A percentile compares a stretch with the other conserved stretches of the same genome.
Conservation (phyloP, 2,888 invertebrate genomes). For the Thera obeliscata region DNA sequence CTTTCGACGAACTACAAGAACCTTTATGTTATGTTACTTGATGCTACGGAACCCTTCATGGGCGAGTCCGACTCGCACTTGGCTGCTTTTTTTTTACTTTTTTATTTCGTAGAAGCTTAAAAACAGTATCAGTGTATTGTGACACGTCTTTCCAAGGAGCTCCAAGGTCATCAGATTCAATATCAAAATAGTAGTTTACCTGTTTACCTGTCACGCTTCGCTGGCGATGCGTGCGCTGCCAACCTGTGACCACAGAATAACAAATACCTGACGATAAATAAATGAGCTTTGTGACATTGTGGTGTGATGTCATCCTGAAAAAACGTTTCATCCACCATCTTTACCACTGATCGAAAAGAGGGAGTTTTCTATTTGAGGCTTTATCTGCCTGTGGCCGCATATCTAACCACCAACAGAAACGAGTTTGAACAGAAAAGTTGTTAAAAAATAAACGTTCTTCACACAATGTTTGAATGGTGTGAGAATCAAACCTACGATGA, state of each 20-base stretch:
- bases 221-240: constrained; percentile 49
- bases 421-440: no score
- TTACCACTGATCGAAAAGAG: no score
- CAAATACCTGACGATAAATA: constrained; percentile 51
- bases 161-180: constrained; percentile 35
- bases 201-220: constrained; percentile 56
- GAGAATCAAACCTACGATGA: neutral
- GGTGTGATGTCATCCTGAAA: constrained; percentile 37
- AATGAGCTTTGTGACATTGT: constrained; percentile 68
- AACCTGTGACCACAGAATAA: constrained; percentile 31
- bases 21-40: no score
- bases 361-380: no score
- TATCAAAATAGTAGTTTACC: constrained; percentile 40
- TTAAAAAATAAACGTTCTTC: neutral
- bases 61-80: no score
- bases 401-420: no score
- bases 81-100: no score
- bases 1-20: no score
- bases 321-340: neutral
- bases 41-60: no score
- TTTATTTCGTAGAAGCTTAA: no score
- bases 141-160: constrained; percentile 12
- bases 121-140: no score
- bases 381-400: no score
- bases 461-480: neutral